Evolutionary conservation across 2,888 invertebrate genomes (phyloP).

Genomic region (Drosophila tanythrix): DNA sequence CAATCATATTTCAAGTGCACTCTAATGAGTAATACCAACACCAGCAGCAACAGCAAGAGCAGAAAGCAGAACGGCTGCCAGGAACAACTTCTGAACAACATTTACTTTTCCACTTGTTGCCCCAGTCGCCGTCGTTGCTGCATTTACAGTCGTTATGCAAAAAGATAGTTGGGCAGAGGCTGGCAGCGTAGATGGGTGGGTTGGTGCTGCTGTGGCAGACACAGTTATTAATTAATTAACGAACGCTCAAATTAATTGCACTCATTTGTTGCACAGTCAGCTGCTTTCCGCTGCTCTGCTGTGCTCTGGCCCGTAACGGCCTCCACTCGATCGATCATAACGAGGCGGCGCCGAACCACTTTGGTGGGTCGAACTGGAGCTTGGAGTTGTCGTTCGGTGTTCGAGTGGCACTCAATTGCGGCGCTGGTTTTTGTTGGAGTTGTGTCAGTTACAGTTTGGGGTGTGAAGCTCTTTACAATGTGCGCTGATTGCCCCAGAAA

Average conservation of each 20-base stretch:
- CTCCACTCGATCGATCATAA: conserved; percentile 61
- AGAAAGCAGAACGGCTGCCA: conserved; percentile 8
- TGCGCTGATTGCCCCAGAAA: conserved; percentile 49
- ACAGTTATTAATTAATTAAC: conserved; percentile 77
- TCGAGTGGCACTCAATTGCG: conserved; percentile 50
- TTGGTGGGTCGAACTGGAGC: conserved; percentile 17
- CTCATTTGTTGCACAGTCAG: conserved; percentile 76
- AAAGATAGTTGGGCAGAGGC: conserved; percentile 8
- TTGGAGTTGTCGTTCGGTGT: conserved; percentile 33
- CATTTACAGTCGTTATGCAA: conserved; percentile 38
- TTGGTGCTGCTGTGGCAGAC: conserved; percentile 21
- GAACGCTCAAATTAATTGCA: conserved; percentile 77
- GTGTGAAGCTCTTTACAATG: conserved; percentile 36
- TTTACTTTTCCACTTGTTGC: conserved; percentile 42
- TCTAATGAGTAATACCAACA: conserved; percentile 63
- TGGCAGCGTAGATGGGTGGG: not conserved
- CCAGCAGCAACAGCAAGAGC: not conserved
- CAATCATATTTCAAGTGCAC: conserved; percentile 76
- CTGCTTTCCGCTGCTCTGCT: conserved; percentile 19
- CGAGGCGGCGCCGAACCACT: conserved; percentile 37
- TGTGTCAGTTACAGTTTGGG: conserved; percentile 23
- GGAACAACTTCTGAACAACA: conserved; percentile 28
- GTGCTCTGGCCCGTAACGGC: not conserved
- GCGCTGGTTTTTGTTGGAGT: conserved; percentile 9
- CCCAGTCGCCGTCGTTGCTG: conserved; percentile 16